Base-by-base conservation (phyloP, 2,113 vertebrate species). In the Grammomys dolichurus region DNA sequence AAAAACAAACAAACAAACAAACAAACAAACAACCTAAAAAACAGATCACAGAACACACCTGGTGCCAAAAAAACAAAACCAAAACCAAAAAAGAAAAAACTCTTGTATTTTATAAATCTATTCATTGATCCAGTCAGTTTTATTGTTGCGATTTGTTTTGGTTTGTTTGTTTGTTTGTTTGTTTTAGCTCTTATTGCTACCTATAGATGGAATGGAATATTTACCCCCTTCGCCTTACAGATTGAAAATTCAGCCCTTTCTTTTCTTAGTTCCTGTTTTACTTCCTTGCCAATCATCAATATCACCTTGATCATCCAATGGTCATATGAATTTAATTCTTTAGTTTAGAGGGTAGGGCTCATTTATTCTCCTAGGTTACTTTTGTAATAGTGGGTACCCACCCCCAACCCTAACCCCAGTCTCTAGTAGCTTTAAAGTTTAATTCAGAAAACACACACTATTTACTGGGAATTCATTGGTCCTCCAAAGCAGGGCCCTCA, bases 341-440 rank as follows among this genome's bases (percentile, higher is more conserved):
- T 75, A 72, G 33, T 72, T 81, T 46, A 10, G 31, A 5, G 80
- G 7, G 3, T 51, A 12, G 20, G 43, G 58, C 89, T 95, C 87
- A 82, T 75, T 24, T 78, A n/a, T 85, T 93, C 94, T 67, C 56
- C 80, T 72, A 90, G 56, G 88, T 88, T 65, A 86, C 48, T 75
- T 36, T 72, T 43, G 36, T 87, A 60, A 33, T 40, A 86, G 78
- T 4, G n/a, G 65, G 51, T 17, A 56, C 6, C 70, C 19, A 11
- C 19, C 12, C 22, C 51, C 36, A 22, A 10, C 13, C 24, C 13
- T 26, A 3, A 24, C 31, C 54, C 4, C 63, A 5, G 8, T 85
- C 19, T 36, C 51, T 58, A 40, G 10, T 13, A 76, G 26, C 5
- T 93, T 87, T 85, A 73, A 76, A 84, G 7, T 46, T 72, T 85